Evolutionary conservation across 2,797 vertebrate species (phyloP), one percentile per base, ranked within the genome.

Genomic region (Intellagama lesueurii): DNA sequence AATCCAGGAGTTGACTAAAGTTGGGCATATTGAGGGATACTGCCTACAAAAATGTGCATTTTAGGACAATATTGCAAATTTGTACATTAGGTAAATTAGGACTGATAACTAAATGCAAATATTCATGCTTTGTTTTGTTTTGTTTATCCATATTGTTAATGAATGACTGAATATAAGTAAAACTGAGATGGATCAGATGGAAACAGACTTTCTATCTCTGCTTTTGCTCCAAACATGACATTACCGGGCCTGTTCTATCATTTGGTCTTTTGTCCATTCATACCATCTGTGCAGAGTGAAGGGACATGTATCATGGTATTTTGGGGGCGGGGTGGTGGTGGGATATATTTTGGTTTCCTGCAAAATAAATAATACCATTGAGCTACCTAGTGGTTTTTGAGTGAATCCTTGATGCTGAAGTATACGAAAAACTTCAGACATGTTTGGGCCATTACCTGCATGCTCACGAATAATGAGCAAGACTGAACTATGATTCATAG

Each of bases 341-440:
- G 35, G 49, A 49, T 28, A 22, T 24, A 8, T 24, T 66, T 56
- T n/a, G n/a, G 3, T 16, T 44, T 68, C 44, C 30, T 35, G 40
- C 56, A 68, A 77, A 68, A 9, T 72, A 40, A n/a, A 12, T 16
- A 24, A 5, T 24, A 44, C 14, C 1, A 22, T 22, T 7, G 30
- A 83, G 60, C 35, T 70, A 24, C 30, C 17, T 35, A 64, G 22
- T 52, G 70, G 16, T n/a, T 76, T 64, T 68, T 82, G 78, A 69
- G n/a, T 64, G 79, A 89, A 47, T 69, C 76, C 56, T 11, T 73
- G 73, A 19, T 90, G 73, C 14, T 49, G 9, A 35, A 28, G 28
- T 0, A 84, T 1, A 24, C 0, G 80, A 66, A 86, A 87, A 83
- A 0, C 0, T 0, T 2, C 7, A 76, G 1, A 0, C 2, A 26